Evolutionary conservation across 2,113 vertebrate species (phyloP).

Genomic region (Hippoglossus stenolepis): DNA sequence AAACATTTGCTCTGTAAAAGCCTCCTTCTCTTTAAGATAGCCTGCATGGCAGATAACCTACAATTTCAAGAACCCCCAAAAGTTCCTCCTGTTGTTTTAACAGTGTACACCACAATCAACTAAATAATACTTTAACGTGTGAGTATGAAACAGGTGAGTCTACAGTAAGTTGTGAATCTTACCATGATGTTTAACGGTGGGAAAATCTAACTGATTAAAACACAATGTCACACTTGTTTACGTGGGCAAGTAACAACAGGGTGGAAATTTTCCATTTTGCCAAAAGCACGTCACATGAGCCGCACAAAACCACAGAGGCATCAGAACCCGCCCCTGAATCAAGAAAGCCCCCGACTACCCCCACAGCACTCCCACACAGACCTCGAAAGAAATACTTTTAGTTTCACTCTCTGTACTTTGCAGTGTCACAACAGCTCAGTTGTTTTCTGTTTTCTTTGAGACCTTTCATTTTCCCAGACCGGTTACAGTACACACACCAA

Average conservation of each 20-base stretch:
- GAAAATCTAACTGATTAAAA: background rate
- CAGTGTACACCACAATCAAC: background rate
- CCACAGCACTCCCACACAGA: background rate
- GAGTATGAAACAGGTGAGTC: too few relatives aligned
- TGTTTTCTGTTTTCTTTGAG: slow-evolving; percentile 11
- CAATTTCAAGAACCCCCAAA: too few relatives aligned
- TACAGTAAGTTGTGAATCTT: background rate
- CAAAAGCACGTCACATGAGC: slow-evolving; percentile 46
- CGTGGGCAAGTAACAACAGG: slow-evolving; percentile 12
- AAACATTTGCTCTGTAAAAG: too few relatives aligned
- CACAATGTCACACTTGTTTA: slow-evolving; percentile 33
- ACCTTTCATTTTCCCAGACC: background rate
- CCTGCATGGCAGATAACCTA: too few relatives aligned
- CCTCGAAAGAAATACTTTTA: slow-evolving; percentile 13
- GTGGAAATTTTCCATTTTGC: slow-evolving; percentile 52
- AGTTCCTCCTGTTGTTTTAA: background rate
- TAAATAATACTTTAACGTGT: background rate
- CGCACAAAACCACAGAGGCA: slow-evolving; percentile 30
- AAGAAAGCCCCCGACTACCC: slow-evolving; percentile 52
- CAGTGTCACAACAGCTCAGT: slow-evolving; percentile 16
- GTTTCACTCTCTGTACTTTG: slow-evolving; percentile 30
- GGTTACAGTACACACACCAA: background rate
- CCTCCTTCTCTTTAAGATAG: too few relatives aligned
- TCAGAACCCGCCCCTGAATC: background rate
- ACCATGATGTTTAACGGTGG: background rate